Base-by-base conservation (phyloP, 2,888 invertebrate species). In the Lasiommata megera region DNA sequence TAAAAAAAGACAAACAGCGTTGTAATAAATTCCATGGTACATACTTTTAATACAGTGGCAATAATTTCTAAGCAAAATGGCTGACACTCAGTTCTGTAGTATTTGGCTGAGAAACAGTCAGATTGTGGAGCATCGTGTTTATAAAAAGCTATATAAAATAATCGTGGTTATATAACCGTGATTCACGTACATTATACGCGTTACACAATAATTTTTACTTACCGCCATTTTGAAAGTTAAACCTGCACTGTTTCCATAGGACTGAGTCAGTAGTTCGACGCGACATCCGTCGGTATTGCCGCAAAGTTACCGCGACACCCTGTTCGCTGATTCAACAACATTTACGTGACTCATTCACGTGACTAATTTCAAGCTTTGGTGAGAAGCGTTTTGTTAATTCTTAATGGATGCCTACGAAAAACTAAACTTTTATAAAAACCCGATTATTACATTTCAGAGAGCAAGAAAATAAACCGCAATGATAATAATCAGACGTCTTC, bases 251-350 rank as follows among this genome's bases (percentile, higher is more conserved):
- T 54, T 51, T 62, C 58, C 58, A 70, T 64, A 69, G 72, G 63
- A 68, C 72, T 85, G 82, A 86, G 76, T 82, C 84, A 84, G 79
- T 78, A 71, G 65, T 66, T 70, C 67, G 74, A 76, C 67, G 71
- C 67, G 74, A 76, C 82, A 79, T 79, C 74, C 77, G 76, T 70
- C 76, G 72, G 69, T 72, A 78, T 72, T 71, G 79, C 74, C 72
- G 74, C 77, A 74, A 76, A 79, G 77, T 72, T n/a, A 11, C 29
- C 48, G 28, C 23, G 23, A 8, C 6, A 11, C 1, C 6, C 6
- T 57, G 56, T 40, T 61, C 52, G 60, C 60, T 58, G 61, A 64
- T 60, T 63, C 62, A 61, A 60, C 14, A 37, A 67, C 58, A 67
- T 66, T 64, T 67, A 55, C 61, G 71, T 84, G 80, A 84, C 71